These are phyloP conservation scores for Hypena proboscidalis DNA, from an alignment of 2,888 invertebrate genomes.

Conservation along the genomic window DNA sequence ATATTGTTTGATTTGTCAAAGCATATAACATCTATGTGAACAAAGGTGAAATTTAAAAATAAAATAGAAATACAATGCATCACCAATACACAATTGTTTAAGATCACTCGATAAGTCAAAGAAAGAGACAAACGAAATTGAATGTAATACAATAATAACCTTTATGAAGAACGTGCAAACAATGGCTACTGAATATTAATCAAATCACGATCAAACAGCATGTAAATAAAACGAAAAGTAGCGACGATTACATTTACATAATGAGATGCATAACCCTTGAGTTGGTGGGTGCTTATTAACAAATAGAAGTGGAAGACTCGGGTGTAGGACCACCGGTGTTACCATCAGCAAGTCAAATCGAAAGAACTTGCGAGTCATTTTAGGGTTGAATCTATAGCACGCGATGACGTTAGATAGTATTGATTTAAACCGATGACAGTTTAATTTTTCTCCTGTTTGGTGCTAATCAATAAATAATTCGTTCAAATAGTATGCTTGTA, in stretches of 20 bases:
- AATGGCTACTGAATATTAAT: constrained; percentile 38
- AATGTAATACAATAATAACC: too few relatives aligned
- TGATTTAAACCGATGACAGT: too few relatives aligned
- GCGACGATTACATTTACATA: constrained; percentile 46
- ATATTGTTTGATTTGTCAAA: too few relatives aligned
- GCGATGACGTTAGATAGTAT: constrained; percentile 5
- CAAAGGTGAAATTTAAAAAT: too few relatives aligned
- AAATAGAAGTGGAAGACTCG: constrained; percentile 64
- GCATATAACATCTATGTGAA: too few relatives aligned
- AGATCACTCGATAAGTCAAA: constrained; percentile 11
- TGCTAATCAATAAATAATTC: too few relatives aligned
- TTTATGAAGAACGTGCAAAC: constrained; percentile 11
- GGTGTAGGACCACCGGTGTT: constrained; percentile 71
- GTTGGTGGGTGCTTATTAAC: constrained; percentile 63
- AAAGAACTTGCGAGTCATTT: constrained; percentile 62
- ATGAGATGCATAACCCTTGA: constrained; percentile 40
- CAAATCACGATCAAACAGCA: constrained; percentile 24
- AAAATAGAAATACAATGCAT: too few relatives aligned
- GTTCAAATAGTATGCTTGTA: too few relatives aligned
- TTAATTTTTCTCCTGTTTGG: too few relatives aligned
- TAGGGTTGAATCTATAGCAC: constrained; percentile 45
- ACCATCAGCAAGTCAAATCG: constrained; percentile 76
- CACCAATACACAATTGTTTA: neutral
- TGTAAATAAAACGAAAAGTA: constrained; percentile 34
- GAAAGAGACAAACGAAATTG: neutral